Percentiles rank a stretch among this genome's conserved stretches.
These are phyloP conservation scores for Tetramorium parvispinum DNA, from an alignment of 1,140 invertebrate genomes.

Conservation along the genomic window DNA sequence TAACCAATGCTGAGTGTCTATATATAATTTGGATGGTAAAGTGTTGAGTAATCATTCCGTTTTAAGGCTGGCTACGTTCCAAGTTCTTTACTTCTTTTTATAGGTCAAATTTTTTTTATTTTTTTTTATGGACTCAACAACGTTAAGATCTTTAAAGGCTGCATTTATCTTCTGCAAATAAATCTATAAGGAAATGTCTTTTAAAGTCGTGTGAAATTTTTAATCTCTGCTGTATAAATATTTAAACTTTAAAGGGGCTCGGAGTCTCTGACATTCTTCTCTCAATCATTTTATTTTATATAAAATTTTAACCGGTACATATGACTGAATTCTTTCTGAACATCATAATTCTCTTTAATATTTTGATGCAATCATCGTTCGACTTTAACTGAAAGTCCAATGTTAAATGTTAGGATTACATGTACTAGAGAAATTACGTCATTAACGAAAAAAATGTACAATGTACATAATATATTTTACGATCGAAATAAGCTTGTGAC, in stretches of 20 bases:
- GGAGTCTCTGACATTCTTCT: background rate
- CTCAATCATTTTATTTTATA: background rate
- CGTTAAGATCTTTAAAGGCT: background rate
- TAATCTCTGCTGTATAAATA: background rate
- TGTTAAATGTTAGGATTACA: background rate
- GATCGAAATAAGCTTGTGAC: background rate
- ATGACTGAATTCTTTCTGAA: no score
- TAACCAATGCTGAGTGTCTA: background rate
- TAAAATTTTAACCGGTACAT: no score
- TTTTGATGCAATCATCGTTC: background rate
- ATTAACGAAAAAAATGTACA: background rate
- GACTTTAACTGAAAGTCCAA: background rate
- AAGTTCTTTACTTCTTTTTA: conserved; percentile 11
- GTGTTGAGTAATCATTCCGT: background rate
- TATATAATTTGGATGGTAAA: conserved; percentile 4
- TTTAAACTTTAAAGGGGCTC: background rate
- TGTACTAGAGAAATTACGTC: background rate
- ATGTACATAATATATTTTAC: background rate
- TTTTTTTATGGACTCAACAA: background rate
- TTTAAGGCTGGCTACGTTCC: background rate
- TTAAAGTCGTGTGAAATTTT: background rate
- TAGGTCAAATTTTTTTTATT: background rate
- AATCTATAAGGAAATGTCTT: background rate
- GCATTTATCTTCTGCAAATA: background rate
- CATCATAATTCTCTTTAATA: no score